Evolutionary conservation across 2,888 invertebrate genomes (phyloP).

Genomic region (Lochmaea capreae): DNA sequence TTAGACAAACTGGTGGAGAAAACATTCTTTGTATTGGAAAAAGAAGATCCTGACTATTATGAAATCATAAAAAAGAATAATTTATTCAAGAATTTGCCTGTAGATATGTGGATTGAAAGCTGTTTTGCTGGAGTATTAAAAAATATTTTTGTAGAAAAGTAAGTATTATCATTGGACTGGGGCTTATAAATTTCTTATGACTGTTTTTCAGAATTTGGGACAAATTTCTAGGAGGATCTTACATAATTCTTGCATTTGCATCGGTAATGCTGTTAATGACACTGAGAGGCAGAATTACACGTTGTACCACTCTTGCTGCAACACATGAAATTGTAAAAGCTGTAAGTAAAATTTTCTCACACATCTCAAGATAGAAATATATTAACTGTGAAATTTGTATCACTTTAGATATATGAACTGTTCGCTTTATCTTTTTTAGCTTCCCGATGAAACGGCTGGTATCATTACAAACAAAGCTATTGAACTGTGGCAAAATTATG

Average conservation of each 20-base stretch:
- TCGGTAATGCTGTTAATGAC: constrained; percentile 80
- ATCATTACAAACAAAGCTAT: constrained; percentile 87
- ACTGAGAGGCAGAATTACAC: constrained; percentile 71
- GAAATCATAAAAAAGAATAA: constrained; percentile 76
- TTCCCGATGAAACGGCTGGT: constrained; percentile 84
- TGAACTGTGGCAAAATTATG: constrained; percentile 87
- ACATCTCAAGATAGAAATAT: too few species aligned
- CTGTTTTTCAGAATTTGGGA: constrained; percentile 82
- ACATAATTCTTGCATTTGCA: constrained; percentile 83
- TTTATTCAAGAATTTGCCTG: constrained; percentile 74
- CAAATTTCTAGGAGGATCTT: constrained; percentile 87
- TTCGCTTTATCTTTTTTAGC: constrained; percentile 66
- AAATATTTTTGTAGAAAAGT: constrained; percentile 83
- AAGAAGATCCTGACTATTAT: constrained; percentile 80
- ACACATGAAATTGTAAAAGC: constrained; percentile 4
- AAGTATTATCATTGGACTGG: constrained; percentile 52
- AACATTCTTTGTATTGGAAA: constrained; percentile 76
- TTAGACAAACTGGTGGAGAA: constrained; percentile 75
- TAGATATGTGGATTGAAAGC: constrained; percentile 83
- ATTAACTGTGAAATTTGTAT: too few species aligned
- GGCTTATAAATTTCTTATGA: not conserved
- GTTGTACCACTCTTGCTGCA: constrained; percentile 1
- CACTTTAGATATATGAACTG: not conserved
- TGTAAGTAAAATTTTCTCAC: not conserved
- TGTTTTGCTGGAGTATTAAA: constrained; percentile 87